A percentile compares a stretch with the other conserved stretches of the same genome.
Evolutionary conservation across 2,888 invertebrate genomes (phyloP).

Genomic region (Acanthosepion esculentum): DNA sequence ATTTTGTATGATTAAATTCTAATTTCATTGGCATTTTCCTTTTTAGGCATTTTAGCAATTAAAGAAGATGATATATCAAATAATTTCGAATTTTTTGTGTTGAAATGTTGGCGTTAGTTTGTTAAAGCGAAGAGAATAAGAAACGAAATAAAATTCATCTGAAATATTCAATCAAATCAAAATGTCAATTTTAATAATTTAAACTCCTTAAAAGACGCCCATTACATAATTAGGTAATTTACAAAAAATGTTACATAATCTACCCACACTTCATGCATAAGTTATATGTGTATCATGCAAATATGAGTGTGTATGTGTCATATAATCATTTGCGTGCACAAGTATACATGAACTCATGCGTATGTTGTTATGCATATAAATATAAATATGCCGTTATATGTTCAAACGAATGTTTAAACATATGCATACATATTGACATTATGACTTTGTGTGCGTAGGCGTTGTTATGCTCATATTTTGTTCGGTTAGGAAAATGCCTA

Average conservation of each 20-base stretch:
- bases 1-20: too few species aligned
- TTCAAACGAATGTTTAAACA: too few species aligned
- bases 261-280: background rate
- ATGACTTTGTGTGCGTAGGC: too few species aligned
- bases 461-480: too few species aligned
- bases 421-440: too few species aligned
- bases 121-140: background rate
- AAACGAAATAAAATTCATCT: background rate
- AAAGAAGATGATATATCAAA: background rate
- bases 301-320: background rate
- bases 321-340: background rate
- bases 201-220: background rate
- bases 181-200: background rate
- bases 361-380: background rate
- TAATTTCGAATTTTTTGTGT: background rate
- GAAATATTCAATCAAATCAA: background rate
- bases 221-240: background rate
- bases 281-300: background rate
- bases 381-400: background rate
- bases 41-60: background rate
- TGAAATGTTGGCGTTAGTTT: background rate
- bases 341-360: background rate
- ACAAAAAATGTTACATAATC: background rate
- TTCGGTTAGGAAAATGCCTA: too few species aligned
- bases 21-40: background rate